Base-by-base conservation (phyloP, 2,888 invertebrate genomes). In the Cancer borealis region DNA sequence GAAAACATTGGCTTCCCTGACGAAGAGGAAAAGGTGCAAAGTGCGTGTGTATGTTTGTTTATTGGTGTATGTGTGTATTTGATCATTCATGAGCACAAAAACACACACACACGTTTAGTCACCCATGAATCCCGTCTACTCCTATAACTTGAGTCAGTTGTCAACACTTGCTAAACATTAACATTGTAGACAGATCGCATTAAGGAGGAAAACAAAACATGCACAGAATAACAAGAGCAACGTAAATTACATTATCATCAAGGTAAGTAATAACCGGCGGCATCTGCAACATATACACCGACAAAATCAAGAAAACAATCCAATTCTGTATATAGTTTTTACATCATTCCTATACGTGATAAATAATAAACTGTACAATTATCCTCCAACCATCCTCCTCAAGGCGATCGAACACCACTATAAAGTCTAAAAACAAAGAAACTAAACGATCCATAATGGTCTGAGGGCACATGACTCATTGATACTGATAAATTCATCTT, bases 91-190 rank as follows among this genome's bases (percentile, higher is more conserved):
- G 46, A 73, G 46, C 91, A 91, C 91, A 73, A 45, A 92, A 73
- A 92, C 79, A 73, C 91, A 92, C 91, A 73, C 91, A 73, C 79
- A 66, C 79, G 45, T 60, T 30, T 66, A 66, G 30, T 17, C 91
- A 91, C 66, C 66, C 60, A 45, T 47, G 26, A 39, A 47, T 47
- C 91, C 30, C 39, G 21, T 39, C 17, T 14, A 45, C 14, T 26
- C 45, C 14, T 66, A 17, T 45, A 12, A 30, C 26, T 66, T 66
- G n/a, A 66, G 66, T 66, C 66, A n/a, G 6, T 66, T 66, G n/a
- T 21, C n/a, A 66, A n/a, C n/a, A 2, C 66, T 66, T 66, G n/a
- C 66, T n/a, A 66, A 66, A 66, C 30, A 88, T 88, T 46, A 39
- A 45, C 88, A 88, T 39, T n/a, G 14, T 14, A 45, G 1, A 39